phyloP scores from a whole-genome alignment of 2,888 invertebrate genomes.

The Drepanosiphum platanoidis region DNA sequence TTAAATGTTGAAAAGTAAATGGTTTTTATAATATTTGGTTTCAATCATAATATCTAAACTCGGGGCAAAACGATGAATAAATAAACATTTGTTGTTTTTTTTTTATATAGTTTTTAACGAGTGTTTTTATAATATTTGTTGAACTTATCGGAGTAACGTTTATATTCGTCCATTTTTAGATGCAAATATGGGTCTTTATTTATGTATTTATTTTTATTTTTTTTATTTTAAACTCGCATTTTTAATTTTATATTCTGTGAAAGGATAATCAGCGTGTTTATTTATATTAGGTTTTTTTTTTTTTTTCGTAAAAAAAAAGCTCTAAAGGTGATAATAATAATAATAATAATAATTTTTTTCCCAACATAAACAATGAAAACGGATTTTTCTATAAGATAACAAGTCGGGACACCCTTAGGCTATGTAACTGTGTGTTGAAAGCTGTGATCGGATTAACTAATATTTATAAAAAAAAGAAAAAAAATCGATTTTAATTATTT shows the following conservation, averaged over 20 bases:
- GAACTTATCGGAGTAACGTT: not conserved
- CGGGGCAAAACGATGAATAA: too few species aligned
- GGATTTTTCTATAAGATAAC: not conserved
- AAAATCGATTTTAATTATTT: too few species aligned
- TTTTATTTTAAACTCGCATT: not conserved
- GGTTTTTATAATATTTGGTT: too few species aligned
- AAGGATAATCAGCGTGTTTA: not conserved
- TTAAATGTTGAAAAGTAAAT: too few species aligned
- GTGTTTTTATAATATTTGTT: not conserved
- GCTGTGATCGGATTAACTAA: too few species aligned
- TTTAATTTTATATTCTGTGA: not conserved
- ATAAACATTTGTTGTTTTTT: too few species aligned
- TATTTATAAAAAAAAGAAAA: too few species aligned
- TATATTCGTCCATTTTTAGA: not conserved
- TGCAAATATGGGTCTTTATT: not conserved
- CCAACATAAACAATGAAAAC: not conserved
- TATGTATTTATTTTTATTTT: not conserved
- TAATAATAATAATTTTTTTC: not conserved
- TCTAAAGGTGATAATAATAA: not conserved
- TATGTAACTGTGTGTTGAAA: too few species aligned
- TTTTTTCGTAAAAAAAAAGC: not conserved
- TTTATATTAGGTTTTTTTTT: not conserved
- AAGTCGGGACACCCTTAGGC: not conserved
- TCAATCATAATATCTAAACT: too few species aligned
- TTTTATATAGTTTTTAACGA: too few species aligned